phyloP scores from a whole-genome alignment of 37 sponge, comb jelly and placozoan genomes.

The Crambe crambe region DNA sequence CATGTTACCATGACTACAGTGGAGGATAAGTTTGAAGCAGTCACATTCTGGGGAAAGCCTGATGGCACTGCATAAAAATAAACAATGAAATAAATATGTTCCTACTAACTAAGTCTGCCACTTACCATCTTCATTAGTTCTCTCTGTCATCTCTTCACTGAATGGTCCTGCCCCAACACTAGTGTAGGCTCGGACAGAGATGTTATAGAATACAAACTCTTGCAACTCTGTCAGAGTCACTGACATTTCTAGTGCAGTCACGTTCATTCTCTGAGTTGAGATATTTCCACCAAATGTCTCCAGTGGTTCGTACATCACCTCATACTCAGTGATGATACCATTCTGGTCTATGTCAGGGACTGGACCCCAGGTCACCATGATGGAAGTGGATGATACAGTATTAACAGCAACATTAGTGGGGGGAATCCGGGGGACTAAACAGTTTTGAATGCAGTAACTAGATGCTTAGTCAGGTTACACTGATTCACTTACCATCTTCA shows the following conservation, averaged over 20 bases:
- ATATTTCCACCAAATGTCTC: constrained; percentile 9
- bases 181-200: constrained; percentile 47
- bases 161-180: constrained; percentile 47
- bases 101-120: neutral
- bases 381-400: constrained; percentile 2
- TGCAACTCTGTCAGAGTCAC: constrained; percentile 3
- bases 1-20: constrained; percentile 7
- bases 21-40: neutral
- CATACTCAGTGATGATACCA: constrained; percentile 36
- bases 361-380: constrained; percentile 26
- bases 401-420: neutral
- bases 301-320: constrained; percentile 20
- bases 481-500: constrained; percentile 11
- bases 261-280: neutral
- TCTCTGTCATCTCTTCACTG: neutral
- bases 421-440: constrained; percentile 13
- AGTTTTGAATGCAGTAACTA: too few relatives aligned
- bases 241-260: neutral
- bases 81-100: too few relatives aligned
- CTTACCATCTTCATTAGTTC: constrained; percentile 32
- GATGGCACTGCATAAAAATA: constrained; percentile 4
- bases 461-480: neutral
- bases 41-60: constrained; percentile 18
- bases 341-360: constrained; percentile 17
- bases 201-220: constrained; percentile 29